Base-by-base conservation (phyloP, 2,888 invertebrate genomes). In the Lacanobia oleracea region DNA sequence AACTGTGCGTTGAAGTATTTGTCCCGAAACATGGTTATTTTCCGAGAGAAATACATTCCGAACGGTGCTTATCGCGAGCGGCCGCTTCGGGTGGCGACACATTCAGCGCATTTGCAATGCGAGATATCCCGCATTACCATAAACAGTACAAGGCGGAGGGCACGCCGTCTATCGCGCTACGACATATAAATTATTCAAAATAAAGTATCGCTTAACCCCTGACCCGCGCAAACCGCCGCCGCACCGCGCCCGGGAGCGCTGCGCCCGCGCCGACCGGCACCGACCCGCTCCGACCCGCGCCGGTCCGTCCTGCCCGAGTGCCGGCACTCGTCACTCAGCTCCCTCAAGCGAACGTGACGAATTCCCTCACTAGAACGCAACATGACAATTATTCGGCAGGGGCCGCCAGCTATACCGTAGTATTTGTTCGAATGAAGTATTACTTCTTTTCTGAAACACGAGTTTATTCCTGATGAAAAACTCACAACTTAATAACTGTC, bases 111-210 rank as follows among this genome's bases (percentile, higher is more conserved):
- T 95, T 96, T 95, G 95, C 96, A 95, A 95, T 95, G 95, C 95
- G 93, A 94, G 95, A 95, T 95, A 95, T 94, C 89, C 93, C 89
- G 92, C 92, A 96, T 96, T 96, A 95, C 94, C 96, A 96, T 96
- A 96, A 96, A 94, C 94, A 93, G 95, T 93, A 94, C 93, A 92
- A 93, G 93, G 92, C 93, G 94, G 94, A 95, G 95, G 93, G 95
- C 95, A 95, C 90, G 93, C 93, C 94, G 94, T 95, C 96, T 95
- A 95, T 95, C 95, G 95, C 92, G 88, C 90, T 91, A 92, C 93
- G 94, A 95, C 95, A 95, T 95, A 95, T 96, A 96, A 95, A 96
- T 96, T 95, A 96, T 96, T 96, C 96, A 96, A 95, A 96, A 95
- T 96, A 95, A 96, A 96, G 96, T 96, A 96, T 96, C 95, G 96